Percentiles rank a stretch among this genome's conserved stretches.
phyloP scores from a whole-genome alignment of 2,797 vertebrate species.

The Cichlasoma orientale region DNA sequence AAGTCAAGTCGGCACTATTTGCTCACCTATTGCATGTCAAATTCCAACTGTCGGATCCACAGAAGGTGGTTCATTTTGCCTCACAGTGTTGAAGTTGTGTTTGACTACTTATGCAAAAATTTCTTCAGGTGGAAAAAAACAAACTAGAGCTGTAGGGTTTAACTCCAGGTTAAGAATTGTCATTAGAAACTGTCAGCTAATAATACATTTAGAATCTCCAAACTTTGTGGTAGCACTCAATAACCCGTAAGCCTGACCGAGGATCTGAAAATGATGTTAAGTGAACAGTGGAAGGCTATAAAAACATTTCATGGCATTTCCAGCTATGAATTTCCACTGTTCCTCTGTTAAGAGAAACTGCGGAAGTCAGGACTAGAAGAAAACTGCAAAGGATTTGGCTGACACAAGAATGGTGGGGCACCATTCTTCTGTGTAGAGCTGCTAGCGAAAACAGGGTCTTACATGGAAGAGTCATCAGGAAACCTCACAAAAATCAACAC shows the following conservation, averaged over 20 bases:
- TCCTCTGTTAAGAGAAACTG: background rate
- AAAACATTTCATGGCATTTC: background rate
- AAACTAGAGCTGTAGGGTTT: background rate
- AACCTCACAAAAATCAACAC: background rate
- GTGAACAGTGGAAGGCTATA: background rate
- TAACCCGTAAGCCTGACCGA: background rate
- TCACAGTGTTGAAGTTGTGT: background rate
- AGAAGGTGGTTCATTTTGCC: background rate
- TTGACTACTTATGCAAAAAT: background rate
- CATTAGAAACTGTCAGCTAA: background rate
- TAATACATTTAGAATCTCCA: background rate
- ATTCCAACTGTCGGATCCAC: background rate
- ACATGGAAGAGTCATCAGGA: background rate
- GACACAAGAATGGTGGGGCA: background rate
- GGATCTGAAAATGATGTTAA: background rate
- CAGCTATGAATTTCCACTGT: background rate
- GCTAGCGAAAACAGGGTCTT: background rate
- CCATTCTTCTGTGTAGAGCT: background rate
- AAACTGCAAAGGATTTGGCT: background rate
- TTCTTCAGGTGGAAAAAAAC: background rate
- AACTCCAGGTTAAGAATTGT: background rate
- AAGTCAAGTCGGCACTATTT: no score
- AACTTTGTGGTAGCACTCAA: background rate
- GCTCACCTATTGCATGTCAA: background rate
- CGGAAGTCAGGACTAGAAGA: background rate